A percentile compares a stretch with the other conserved stretches of the same genome.
phyloP scores from a whole-genome alignment of 2,797 vertebrate species.

The Ceryle rudis region DNA sequence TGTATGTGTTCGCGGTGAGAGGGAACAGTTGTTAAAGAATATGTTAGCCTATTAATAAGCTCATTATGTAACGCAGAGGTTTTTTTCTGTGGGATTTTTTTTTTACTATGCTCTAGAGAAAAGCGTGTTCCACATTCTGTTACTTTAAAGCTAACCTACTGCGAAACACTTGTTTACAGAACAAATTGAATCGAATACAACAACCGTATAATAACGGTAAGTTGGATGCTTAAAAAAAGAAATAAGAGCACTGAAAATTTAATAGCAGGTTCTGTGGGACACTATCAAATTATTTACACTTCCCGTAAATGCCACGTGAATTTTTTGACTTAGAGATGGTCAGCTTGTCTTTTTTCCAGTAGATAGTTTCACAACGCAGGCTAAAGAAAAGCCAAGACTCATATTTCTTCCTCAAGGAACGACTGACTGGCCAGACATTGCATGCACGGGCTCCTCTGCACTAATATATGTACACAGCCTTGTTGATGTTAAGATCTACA shows the following conservation, averaged over 20 bases:
- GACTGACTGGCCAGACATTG: neutral
- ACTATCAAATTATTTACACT: neutral
- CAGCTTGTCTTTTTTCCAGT: neutral
- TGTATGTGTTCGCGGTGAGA: neutral
- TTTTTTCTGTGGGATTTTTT: neutral
- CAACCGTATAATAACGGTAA: neutral
- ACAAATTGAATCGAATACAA: neutral
- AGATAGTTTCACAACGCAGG: neutral
- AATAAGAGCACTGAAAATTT: neutral
- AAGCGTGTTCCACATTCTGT: neutral
- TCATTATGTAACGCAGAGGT: neutral
- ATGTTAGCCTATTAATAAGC: neutral
- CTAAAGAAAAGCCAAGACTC: neutral
- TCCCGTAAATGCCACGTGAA: neutral
- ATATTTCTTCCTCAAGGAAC: neutral
- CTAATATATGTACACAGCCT: neutral
- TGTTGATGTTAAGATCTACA: constrained; percentile 43
- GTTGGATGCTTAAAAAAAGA: neutral
- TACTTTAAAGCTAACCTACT: neutral
- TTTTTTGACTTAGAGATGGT: neutral
- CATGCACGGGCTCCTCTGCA: neutral
- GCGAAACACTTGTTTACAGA: neutral
- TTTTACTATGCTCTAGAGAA: neutral
- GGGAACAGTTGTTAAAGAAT: neutral
- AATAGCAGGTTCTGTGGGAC: neutral